These are phyloP conservation scores for Dryadula phaetusa DNA, from an alignment of 2,888 invertebrate species.

Conservation along the genomic window DNA sequence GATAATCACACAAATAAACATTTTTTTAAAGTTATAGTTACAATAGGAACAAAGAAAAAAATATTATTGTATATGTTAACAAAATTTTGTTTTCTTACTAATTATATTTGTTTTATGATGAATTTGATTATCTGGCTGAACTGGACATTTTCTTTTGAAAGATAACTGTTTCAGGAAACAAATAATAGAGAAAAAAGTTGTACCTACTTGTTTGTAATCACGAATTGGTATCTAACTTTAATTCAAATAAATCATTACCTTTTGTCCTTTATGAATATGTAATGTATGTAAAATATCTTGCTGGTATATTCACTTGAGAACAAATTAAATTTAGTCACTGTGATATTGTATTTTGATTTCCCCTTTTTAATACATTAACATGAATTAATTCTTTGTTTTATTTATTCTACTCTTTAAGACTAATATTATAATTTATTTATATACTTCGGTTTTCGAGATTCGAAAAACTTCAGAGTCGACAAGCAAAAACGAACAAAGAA, in stretches of 20 bases:
- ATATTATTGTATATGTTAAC: neutral
- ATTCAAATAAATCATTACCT: constrained; percentile 26
- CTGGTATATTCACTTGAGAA: constrained; percentile 68
- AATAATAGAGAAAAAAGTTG: neutral
- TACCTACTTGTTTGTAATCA: neutral
- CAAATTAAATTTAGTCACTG: constrained; percentile 79
- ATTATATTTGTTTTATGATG: neutral
- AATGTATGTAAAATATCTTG: constrained; percentile 51
- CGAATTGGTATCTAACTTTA: neutral
- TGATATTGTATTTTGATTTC: constrained; percentile 43
- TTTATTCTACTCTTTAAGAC: too few species aligned
- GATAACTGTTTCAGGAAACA: neutral
- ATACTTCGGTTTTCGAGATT: too few species aligned
- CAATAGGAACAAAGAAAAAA: neutral
- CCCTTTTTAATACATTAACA: neutral
- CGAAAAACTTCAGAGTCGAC: too few species aligned
- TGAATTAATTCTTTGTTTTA: too few species aligned
- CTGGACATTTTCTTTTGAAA: constrained; percentile 9
- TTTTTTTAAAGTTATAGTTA: neutral
- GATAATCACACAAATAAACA: neutral
- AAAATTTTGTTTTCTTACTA: neutral
- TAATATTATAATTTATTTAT: too few species aligned
- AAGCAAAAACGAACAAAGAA: too few species aligned
- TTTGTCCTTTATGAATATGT: constrained; percentile 26
- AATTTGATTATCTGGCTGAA: neutral